Conservation (phyloP, 2,113 vertebrate species). For the Lichenostomus cassidix region DNA sequence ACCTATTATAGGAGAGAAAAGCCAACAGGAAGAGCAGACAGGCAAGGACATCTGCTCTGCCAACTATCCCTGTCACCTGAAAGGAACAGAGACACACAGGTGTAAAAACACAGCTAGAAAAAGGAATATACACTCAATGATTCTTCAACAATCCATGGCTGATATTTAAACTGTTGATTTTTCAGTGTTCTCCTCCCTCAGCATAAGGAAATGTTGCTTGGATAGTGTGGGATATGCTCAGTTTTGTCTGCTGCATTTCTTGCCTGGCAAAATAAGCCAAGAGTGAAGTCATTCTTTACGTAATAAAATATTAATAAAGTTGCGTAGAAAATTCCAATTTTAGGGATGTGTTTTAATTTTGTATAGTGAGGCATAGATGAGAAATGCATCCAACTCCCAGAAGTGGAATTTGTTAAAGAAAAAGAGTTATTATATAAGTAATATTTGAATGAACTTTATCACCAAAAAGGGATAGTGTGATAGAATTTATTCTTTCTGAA, state of each 20-base stretch:
- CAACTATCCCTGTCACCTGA: conserved; percentile 96
- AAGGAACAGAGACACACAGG: neutral
- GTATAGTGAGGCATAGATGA: neutral
- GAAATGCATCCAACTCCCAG: neutral
- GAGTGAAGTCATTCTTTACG: neutral
- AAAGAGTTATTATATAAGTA: neutral
- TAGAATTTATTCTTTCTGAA: neutral
- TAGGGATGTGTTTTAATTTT: neutral
- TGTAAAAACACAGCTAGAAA: neutral
- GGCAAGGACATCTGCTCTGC: conserved; percentile 92
- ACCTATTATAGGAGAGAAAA: conserved; percentile 96
- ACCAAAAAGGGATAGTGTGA: neutral
- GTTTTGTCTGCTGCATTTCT: neutral
- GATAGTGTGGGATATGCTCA: neutral
- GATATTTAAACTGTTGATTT: neutral
- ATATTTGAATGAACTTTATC: neutral
- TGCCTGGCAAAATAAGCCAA: neutral
- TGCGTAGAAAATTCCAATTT: neutral
- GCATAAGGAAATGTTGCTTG: neutral
- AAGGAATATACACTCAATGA: neutral
- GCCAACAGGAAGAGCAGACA: conserved; percentile 92
- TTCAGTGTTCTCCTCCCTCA: neutral
- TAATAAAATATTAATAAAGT: neutral
- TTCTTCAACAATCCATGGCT: neutral
- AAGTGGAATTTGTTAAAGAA: neutral